Evolutionary conservation across 2,888 invertebrate species (phyloP), one percentile per base, ranked within the genome.

Genomic region (Idaea straminata): DNA sequence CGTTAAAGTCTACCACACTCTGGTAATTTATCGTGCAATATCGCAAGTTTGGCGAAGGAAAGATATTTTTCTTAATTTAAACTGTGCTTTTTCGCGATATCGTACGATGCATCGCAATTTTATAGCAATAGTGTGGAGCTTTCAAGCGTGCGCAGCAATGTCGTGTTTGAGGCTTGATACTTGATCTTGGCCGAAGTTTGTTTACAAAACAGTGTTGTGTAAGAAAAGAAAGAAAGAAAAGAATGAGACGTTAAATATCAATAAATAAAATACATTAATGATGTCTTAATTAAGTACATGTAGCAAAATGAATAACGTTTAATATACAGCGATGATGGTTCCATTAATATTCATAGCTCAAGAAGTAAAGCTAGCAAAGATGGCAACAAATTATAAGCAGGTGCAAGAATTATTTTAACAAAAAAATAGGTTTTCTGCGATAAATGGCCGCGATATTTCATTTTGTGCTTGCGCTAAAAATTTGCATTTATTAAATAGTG

Each of bases 401-500:
- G 62, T 62, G 62, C 62, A 35, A 62, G 57, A 62, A 35, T 47
- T 47, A 47, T 61, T 64, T 64, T 62, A 62, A 58, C 61, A 47
- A 47, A 61, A 15, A 58, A 59, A 61, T 57, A n/a, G 58, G 38
- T 57, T 68, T 64, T 34, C 63, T 62, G 57, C 62, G 64, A 62
- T 36, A 36, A 59, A 68, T 61, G 61, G 10, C 57, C 60, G 61
- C 61, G 47, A 66, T 64, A 57, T 57, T 63, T 66, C 63, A 62
- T 61, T 59, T 35, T n/a, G 25, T 10, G 47, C 61, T 34, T 15
- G 64, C 35, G 36, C 38, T 57, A 64, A 61, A 60, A 25, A 36
- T 63, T 47, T 62, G 57, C 60, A 62, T 66, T 64, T 64, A 64
- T 66, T 62, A 64, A 35, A 57, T 35, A 38, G 61, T 63, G 47